phyloP scores from a whole-genome alignment of 53 echinoderm and acorn worm species.

The Stichopus horrens region DNA sequence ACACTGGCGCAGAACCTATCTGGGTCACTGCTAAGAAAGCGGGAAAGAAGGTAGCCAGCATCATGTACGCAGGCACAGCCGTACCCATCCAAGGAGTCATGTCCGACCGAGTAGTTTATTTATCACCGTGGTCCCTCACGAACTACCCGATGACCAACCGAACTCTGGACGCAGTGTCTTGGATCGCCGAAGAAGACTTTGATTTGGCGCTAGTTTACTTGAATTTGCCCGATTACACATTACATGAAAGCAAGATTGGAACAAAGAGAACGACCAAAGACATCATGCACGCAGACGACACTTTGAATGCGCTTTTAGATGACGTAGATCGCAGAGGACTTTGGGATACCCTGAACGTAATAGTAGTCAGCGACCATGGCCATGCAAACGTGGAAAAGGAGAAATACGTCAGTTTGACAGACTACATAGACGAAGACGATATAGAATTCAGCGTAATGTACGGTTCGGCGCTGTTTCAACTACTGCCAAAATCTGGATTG shows the following conservation, averaged over 20 bases:
- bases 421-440: constrained; percentile 77
- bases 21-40: constrained; percentile 25
- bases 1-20: constrained; percentile 26
- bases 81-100: constrained; percentile 25
- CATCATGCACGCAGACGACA: neutral
- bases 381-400: constrained; percentile 37
- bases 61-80: constrained; percentile 34
- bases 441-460: constrained; percentile 74
- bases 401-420: constrained; percentile 63
- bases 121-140: constrained; percentile 16
- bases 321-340: constrained; percentile 28
- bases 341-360: constrained; percentile 28
- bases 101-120: constrained; percentile 11
- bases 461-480: constrained; percentile 67
- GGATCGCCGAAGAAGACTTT: constrained; percentile 16
- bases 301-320: neutral
- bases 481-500: constrained; percentile 62
- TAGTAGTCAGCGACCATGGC: constrained; percentile 17
- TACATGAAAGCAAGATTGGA: constrained; percentile 22
- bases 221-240: constrained; percentile 28
- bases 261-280: neutral
- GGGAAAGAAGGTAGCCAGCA: constrained; percentile 26
- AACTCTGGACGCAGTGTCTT: constrained; percentile 6
- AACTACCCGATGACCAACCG: constrained; percentile 3
- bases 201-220: constrained; percentile 3